Percentiles rank a stretch among this genome's conserved stretches.
phyloP scores from a whole-genome alignment of 2,888 invertebrate species.

The Augochlorella aurata region DNA sequence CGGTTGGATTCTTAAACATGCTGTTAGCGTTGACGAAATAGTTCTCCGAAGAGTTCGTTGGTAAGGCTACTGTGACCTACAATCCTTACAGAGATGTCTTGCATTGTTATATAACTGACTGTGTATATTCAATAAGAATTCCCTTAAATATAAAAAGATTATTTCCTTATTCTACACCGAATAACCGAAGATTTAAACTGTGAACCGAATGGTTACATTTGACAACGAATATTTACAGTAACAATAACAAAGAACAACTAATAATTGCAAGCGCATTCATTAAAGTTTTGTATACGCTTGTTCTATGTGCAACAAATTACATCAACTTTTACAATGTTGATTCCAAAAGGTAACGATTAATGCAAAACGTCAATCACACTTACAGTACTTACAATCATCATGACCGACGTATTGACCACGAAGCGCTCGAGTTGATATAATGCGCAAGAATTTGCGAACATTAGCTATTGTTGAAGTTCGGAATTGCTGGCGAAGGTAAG shows the following conservation, averaged over 20 bases:
- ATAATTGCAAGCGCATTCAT: too few relatives aligned
- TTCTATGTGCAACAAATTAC: too few relatives aligned
- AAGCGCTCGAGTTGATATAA: background rate
- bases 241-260: too few relatives aligned
- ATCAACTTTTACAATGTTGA: too few relatives aligned
- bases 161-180: background rate
- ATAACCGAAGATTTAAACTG: background rate
- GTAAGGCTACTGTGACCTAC: background rate
- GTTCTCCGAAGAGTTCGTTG: background rate
- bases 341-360: too few relatives aligned
- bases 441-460: background rate
- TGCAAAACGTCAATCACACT: background rate
- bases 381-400: background rate
- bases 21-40: conserved; percentile 54
- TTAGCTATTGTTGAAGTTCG: background rate
- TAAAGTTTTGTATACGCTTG: too few relatives aligned
- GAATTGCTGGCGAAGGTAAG: background rate
- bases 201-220: background rate
- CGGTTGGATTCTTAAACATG: conserved; percentile 65
- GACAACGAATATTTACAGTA: too few relatives aligned
- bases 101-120: background rate
- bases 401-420: background rate
- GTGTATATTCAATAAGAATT: background rate
- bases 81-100: background rate
- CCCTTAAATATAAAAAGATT: background rate